Evolutionary conservation across 2,888 invertebrate species (phyloP), one percentile per base, ranked within the genome.

Genomic region (Exocentrus adspersus): DNA sequence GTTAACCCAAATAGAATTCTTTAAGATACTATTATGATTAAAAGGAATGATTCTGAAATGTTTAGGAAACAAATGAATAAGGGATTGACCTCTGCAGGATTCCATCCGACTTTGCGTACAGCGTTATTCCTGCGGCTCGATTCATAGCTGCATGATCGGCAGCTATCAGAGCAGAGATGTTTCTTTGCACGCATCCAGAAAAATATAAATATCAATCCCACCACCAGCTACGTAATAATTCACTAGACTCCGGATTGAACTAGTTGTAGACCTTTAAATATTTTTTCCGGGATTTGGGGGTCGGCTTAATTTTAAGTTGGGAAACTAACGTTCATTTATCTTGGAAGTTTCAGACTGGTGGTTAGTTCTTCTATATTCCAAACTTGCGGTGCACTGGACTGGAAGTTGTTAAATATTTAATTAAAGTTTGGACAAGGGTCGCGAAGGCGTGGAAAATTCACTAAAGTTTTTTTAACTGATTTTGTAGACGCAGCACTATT

Each of bases 51-150:
- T n/a, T n/a, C n/a, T n/a, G n/a, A n/a, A n/a, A n/a, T n/a, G n/a
- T n/a, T n/a, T n/a, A n/a, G n/a, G n/a, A n/a, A n/a, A n/a, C n/a
- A n/a, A n/a, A n/a, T n/a, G n/a, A n/a, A n/a, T n/a, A n/a, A n/a
- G n/a, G n/a, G n/a, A 52, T 57, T 62, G 62, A 62, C 51, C 62
- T 43, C 56, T 19, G 7, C 10, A 37, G 4, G 21, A 32, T 45
- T 45, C 62, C 21, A 50, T 14, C n/a, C n/a, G n/a, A n/a, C n/a
- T n/a, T n/a, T n/a, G n/a, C n/a, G n/a, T n/a, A n/a, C n/a, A n/a
- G n/a, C n/a, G 32, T 30, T 62, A 62, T 57, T 43, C 57, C 30
- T 62, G 14, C 56, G 32, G 46, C 43, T 51, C 57, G 42, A n/a
- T n/a, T 28, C 5, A 32, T 51, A 19, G 19, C 32, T 7, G 51